Base-by-base conservation (phyloP, 2,113 vertebrate species). In the Dasyornis broadbenti region DNA sequence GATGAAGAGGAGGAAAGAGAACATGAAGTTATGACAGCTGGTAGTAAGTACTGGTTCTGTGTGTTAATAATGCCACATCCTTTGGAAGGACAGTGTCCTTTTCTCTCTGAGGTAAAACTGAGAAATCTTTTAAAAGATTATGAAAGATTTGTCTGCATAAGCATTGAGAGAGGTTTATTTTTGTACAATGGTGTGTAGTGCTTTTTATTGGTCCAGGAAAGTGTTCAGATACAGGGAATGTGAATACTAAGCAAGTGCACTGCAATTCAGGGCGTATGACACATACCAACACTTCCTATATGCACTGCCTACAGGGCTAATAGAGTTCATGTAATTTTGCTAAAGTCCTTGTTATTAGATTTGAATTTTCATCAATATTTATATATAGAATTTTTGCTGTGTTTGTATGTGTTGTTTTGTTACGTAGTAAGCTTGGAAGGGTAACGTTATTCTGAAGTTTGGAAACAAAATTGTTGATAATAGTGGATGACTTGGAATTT, bases 1-100 rank as follows among this genome's bases (percentile, higher is more conserved):
- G 99, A 99, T 2, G 99, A 99, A 49, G 99, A 99, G 75, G 99
- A 99, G 35, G 99, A 99, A 83, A 96, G 98, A 61, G 99, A 99
- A 8, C 99, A 99, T n/a, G 99, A 99, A 98, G 98, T 99, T 35
- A 99, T 99, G 98, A 99, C 99, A 6, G 99, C 99, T 61, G 99
- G 99, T 96, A 99, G 99, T 99, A 96, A 99, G 99, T 99, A 77
- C 37, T 45, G 6, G 5, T 89, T 89, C 40, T 10, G 9, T 59
- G 9, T 79, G 59, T 76, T 50, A 66, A 1, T 54, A 35, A 23
- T 33, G 21, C 27, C 20, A 17, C 40, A 21, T 30, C 35, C 50
- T 79, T 64, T 80, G 57, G 30, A 82, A 81, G 17, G 11, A 71
- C 40, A 44, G 2, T n/a, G 9, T 35, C 23, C 52, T 71, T 54